Evolutionary conservation across 2,113 vertebrate species (phyloP).

Genomic region (Barbus barbus): DNA sequence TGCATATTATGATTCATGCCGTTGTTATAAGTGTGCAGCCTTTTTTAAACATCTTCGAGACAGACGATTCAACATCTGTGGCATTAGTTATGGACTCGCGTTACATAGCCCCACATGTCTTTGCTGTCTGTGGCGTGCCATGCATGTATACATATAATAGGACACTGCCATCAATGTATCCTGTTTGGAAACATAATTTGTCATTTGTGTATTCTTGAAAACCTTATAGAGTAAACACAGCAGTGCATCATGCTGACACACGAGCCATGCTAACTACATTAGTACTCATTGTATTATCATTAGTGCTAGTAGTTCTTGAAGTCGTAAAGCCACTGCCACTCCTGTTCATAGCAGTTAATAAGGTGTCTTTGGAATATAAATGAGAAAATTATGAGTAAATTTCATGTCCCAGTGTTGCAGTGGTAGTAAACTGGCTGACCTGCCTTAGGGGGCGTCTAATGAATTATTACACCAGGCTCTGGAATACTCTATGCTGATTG

Average conservation of each 20-base stretch:
- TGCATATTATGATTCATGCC: slow-evolving; percentile 48
- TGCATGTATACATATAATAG: slow-evolving; percentile 15
- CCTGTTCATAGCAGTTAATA: background rate
- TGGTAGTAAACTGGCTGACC: background rate
- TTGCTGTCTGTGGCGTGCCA: background rate
- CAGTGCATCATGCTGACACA: slow-evolving; percentile 23
- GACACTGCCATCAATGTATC: slow-evolving; percentile 8
- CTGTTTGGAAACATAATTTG: slow-evolving; percentile 30
- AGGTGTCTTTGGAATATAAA: background rate
- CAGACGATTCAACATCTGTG: slow-evolving; percentile 47
- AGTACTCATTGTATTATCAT: slow-evolving; percentile 31
- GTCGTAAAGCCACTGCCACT: background rate
- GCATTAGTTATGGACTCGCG: slow-evolving; percentile 26
- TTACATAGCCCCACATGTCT: slow-evolving; percentile 25
- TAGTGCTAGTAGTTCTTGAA: slow-evolving; percentile 17
- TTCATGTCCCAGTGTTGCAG: background rate
- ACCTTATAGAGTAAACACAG: slow-evolving; percentile 4
- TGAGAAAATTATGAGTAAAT: background rate
- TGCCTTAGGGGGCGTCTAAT: background rate
- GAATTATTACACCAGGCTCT: background rate
- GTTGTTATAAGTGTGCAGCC: slow-evolving; percentile 21
- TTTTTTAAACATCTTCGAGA: slow-evolving; percentile 43
- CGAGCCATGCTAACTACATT: slow-evolving; percentile 27
- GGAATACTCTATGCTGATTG: background rate
- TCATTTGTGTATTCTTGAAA: slow-evolving; percentile 32